phyloP scores from a whole-genome alignment of 1,140 invertebrate species.

The Euwallacea fornicatus region DNA sequence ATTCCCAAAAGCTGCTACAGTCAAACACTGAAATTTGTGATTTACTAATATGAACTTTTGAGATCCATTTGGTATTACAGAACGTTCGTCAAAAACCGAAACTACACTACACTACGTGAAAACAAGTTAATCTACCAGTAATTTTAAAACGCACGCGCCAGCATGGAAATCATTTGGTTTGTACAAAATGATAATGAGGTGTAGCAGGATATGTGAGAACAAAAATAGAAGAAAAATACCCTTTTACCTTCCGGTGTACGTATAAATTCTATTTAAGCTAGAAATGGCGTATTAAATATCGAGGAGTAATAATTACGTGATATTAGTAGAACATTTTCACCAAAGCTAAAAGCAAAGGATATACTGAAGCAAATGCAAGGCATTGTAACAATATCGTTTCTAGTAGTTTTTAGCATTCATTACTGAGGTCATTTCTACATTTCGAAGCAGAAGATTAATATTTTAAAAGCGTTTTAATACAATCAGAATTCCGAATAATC shows the following conservation, averaged over 20 bases:
- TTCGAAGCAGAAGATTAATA: too few species aligned
- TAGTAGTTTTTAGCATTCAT: too few species aligned
- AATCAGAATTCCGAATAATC: too few species aligned
- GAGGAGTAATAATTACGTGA: too few species aligned
- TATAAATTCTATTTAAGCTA: slow-evolving; percentile 12
- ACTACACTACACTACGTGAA: slow-evolving; percentile 29
- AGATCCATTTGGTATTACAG: slow-evolving; percentile 8
- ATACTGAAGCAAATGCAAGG: too few species aligned
- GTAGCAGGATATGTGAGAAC: slow-evolving; percentile 26
- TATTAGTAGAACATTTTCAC: too few species aligned
- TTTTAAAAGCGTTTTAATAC: too few species aligned
- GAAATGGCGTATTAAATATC: too few species aligned
- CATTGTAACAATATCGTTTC: too few species aligned
- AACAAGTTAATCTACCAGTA: slow-evolving; percentile 28
- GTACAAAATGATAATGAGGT: slow-evolving; percentile 22
- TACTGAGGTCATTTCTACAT: too few species aligned
- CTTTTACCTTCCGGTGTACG: slow-evolving; percentile 52
- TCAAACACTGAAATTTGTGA: slow-evolving; percentile 3
- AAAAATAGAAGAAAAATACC: slow-evolving; percentile 46
- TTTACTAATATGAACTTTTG: not conserved
- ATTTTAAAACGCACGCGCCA: slow-evolving; percentile 51
- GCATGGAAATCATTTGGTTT: slow-evolving; percentile 51
- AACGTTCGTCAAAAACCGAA: slow-evolving; percentile 7
- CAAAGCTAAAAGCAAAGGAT: too few species aligned
- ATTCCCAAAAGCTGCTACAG: slow-evolving; percentile 1